Percentiles rank a stretch among this genome's conserved stretches.
Conservation (phyloP, 37 sponge, comb jelly and placozoan genomes). For the Spongia lamella region DNA sequence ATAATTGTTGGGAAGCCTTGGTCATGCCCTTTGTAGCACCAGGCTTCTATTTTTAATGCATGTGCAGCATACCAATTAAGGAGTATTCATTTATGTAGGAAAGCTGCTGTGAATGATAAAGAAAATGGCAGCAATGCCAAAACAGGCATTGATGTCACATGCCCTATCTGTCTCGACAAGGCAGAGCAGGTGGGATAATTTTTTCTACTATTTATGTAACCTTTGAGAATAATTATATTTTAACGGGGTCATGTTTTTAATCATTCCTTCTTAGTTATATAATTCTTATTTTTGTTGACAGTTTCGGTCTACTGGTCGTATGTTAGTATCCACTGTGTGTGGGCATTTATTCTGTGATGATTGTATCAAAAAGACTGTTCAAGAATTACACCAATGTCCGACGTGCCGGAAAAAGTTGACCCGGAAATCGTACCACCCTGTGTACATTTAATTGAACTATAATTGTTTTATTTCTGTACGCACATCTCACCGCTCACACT, state of each 20-base stretch:
- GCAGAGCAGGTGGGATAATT: constrained; percentile 17
- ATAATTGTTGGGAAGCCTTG: too few relatives aligned
- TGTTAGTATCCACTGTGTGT: constrained; percentile 57
- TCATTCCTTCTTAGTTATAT: not conserved
- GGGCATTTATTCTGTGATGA: constrained; percentile 73
- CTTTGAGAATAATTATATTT: not conserved
- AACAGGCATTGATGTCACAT: constrained; percentile 9
- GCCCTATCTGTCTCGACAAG: constrained; percentile 69
- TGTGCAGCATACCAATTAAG: too few relatives aligned
- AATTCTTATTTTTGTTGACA: not conserved
- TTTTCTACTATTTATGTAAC: not conserved
- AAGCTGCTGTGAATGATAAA: too few relatives aligned
- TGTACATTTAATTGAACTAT: constrained; percentile 33
- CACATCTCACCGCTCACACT: too few relatives aligned
- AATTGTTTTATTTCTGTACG: too few relatives aligned
- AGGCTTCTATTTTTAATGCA: too few relatives aligned
- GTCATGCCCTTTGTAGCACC: too few relatives aligned
- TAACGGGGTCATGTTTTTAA: too few relatives aligned
- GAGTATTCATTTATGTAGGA: too few relatives aligned
- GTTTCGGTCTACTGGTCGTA: constrained; percentile 50
- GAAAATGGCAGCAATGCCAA: too few relatives aligned
- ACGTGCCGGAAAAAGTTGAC: constrained; percentile 56
- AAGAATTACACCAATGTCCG: constrained; percentile 52
- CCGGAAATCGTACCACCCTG: constrained; percentile 47
- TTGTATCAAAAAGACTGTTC: constrained; percentile 47